These are phyloP conservation scores for Pionites leucogaster DNA, from an alignment of 2,113 vertebrate species.

Conservation along the genomic window DNA sequence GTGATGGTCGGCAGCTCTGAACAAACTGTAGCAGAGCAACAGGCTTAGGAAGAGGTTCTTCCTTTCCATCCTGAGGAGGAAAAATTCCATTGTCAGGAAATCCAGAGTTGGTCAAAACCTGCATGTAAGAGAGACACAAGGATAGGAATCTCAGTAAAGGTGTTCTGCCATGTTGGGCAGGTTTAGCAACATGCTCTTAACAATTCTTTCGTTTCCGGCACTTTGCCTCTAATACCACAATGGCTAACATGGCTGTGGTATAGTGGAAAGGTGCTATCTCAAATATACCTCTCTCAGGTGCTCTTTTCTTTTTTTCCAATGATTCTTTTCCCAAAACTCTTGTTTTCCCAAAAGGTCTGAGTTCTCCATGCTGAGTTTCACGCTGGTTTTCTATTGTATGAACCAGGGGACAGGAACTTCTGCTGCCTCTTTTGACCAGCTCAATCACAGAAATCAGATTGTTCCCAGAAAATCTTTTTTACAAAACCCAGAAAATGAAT, in stretches of 20 bases:
- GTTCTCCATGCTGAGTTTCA: neutral
- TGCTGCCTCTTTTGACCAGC: neutral
- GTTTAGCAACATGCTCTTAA: neutral
- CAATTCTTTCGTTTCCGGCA: neutral
- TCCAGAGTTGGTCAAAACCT: neutral
- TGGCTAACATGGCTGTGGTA: too few relatives aligned
- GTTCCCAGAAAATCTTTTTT: neutral
- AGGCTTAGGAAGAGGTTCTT: conserved; percentile 60
- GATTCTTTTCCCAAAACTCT: neutral
- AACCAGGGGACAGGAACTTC: neutral
- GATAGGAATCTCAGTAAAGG: neutral
- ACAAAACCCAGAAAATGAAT: neutral
- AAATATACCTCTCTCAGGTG: neutral
- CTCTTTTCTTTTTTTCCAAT: neutral
- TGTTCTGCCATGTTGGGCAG: neutral
- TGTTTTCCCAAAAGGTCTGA: neutral
- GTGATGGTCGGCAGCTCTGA: conserved; percentile 46
- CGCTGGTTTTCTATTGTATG: neutral
- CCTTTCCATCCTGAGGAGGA: conserved; percentile 50
- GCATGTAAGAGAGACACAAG: neutral
- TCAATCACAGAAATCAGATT: neutral
- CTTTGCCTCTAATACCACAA: neutral
- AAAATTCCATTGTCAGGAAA: neutral
- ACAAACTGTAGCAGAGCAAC: conserved; percentile 64
- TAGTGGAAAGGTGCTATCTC: neutral